A percentile compares a stretch with the other conserved stretches of the same genome.
Evolutionary conservation across 64 coral and sea anemone species (phyloP).

Genomic region (Dendronephthya gigantea): DNA sequence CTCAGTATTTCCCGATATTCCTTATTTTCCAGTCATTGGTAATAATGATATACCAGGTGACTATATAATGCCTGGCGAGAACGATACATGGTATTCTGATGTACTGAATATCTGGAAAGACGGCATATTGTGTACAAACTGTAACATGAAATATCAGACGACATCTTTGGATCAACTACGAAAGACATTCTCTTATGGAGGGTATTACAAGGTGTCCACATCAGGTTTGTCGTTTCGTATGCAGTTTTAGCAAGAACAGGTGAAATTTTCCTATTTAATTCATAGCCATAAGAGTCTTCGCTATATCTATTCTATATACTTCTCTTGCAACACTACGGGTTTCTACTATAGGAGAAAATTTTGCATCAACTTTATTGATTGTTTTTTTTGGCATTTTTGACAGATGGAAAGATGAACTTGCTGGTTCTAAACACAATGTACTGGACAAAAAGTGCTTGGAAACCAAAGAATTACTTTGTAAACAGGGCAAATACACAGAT

Average conservation of each 20-base stretch:
- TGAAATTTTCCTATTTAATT: too few relatives aligned
- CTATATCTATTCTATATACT: too few relatives aligned
- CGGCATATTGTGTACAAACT: slow-evolving; percentile 50
- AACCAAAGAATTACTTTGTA: not conserved
- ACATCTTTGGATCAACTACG: slow-evolving; percentile 28
- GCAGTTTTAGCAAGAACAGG: too few relatives aligned
- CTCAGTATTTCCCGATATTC: slow-evolving; percentile 47
- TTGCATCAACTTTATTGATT: too few relatives aligned
- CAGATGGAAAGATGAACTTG: slow-evolving; percentile 44
- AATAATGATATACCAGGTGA: slow-evolving; percentile 88
- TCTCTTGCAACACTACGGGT: too few relatives aligned
- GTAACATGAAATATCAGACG: slow-evolving; percentile 27
- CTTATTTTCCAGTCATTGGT: slow-evolving; percentile 66
- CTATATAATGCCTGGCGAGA: slow-evolving; percentile 50
- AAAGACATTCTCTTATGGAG: slow-evolving; percentile 63
- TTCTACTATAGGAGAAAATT: too few relatives aligned
- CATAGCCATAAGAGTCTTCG: too few relatives aligned
- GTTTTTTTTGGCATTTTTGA: too few relatives aligned
- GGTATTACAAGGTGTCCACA: slow-evolving; percentile 73
- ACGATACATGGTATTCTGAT: slow-evolving; percentile 46
- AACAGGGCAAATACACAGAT: slow-evolving; percentile 34
- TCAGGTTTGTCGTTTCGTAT: slow-evolving; percentile 29
- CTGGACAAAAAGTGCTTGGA: slow-evolving; percentile 32
- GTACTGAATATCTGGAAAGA: slow-evolving; percentile 41
- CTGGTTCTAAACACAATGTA: slow-evolving; percentile 52